Percentiles rank a stretch among this genome's conserved stretches.
Evolutionary conservation across 2,797 vertebrate genomes (phyloP).

Genomic region (Spinibarbus caldwelli): DNA sequence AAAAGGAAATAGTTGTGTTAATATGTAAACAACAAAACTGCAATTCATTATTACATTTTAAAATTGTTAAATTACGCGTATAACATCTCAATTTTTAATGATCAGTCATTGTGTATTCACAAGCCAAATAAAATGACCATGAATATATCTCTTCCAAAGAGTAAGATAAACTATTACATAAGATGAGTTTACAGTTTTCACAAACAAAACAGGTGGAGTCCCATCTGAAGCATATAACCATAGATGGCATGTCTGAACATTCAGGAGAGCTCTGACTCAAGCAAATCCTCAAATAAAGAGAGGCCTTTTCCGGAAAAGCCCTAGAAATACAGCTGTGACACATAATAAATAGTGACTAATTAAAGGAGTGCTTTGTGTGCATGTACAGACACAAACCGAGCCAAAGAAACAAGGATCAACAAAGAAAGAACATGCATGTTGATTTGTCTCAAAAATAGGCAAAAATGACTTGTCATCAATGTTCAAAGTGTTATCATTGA

Average conservation of each 20-base stretch:
- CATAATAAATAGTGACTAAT: conserved; percentile 10
- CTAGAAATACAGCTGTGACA: conserved; percentile 9
- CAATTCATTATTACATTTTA: not conserved
- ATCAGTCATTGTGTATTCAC: not conserved
- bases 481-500: not conserved
- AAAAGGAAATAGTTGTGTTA: not conserved
- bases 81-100: not conserved
- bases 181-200: not conserved
- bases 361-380: conserved; percentile 11
- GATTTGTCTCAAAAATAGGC: not conserved
- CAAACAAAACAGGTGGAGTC: not conserved
- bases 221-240: not conserved
- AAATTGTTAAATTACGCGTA: not conserved
- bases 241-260: not conserved
- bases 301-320: not conserved
- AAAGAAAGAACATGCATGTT: too few species aligned
- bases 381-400: not conserved
- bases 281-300: not conserved
- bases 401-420: not conserved
- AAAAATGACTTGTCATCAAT: not conserved
- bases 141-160: not conserved
- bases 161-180: not conserved
- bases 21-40: not conserved
- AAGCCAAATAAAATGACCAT: not conserved
- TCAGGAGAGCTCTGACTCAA: conserved; percentile 14